Conservation (phyloP, 2,888 invertebrate genomes). For the Agonum fuliginosum region DNA sequence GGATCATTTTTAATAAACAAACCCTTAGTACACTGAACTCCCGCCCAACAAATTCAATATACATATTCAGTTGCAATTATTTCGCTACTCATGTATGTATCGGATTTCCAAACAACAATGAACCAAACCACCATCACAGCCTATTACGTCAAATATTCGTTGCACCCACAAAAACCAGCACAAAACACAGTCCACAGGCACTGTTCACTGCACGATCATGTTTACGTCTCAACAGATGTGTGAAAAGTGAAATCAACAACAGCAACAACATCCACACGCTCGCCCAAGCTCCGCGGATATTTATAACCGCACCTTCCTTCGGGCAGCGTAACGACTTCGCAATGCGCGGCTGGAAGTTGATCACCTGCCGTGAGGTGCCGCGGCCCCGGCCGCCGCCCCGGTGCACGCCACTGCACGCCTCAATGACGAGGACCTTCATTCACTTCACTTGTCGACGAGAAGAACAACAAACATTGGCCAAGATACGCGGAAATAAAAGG, state of each 20-base stretch:
- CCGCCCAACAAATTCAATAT: too few relatives aligned
- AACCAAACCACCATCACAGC: too few relatives aligned
- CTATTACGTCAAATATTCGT: too few relatives aligned
- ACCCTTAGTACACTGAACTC: too few relatives aligned
- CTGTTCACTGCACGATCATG: constrained; percentile 1
- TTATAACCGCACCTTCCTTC: constrained; percentile 57
- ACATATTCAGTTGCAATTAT: too few relatives aligned
- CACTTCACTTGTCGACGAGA: constrained; percentile 10
- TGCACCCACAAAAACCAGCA: not conserved
- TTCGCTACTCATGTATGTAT: too few relatives aligned
- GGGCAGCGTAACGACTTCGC: constrained; percentile 36
- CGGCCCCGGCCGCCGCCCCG: not conserved
- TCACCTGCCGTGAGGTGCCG: not conserved
- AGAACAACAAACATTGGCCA: constrained; percentile 30
- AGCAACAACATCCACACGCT: constrained; percentile 23
- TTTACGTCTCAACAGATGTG: constrained; percentile 50
- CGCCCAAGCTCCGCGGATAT: constrained; percentile 47
- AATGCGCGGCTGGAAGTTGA: constrained; percentile 49
- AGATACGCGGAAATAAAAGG: constrained; percentile 36
- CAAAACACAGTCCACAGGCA: too few relatives aligned
- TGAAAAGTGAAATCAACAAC: constrained; percentile 55
- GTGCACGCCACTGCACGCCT: constrained; percentile 13
- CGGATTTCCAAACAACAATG: too few relatives aligned
- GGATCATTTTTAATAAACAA: too few relatives aligned
- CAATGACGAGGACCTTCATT: constrained; percentile 38